Conservation (phyloP, 2,113 vertebrate species). For the Toxostoma redivivum region DNA sequence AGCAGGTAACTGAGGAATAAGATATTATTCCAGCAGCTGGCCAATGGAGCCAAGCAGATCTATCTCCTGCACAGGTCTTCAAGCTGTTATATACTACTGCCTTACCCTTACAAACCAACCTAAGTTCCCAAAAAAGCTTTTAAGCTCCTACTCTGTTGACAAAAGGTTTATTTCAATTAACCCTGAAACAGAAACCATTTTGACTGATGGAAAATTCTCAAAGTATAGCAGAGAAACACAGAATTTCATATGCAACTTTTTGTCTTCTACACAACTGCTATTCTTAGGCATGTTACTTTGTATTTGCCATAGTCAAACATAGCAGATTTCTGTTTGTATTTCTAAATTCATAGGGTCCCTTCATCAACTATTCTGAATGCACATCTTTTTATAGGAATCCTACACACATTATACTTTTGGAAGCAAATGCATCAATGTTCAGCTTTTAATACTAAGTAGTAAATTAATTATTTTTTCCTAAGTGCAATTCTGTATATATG, state of each 20-base stretch:
- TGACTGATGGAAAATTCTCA: neutral
- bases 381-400: neutral
- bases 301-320: neutral
- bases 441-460: neutral
- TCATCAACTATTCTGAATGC: neutral
- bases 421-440: neutral
- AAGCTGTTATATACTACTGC: neutral
- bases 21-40: neutral
- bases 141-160: neutral
- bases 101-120: neutral
- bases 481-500: neutral
- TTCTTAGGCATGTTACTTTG: neutral
- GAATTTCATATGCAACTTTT: neutral
- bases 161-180: neutral
- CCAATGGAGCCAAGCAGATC: neutral
- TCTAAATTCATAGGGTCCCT: neutral
- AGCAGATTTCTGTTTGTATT: neutral
- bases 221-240: neutral
- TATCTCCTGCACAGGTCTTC: neutral
- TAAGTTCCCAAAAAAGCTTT: neutral
- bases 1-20: neutral
- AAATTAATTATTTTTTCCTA: neutral
- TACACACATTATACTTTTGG: neutral
- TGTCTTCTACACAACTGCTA: neutral
- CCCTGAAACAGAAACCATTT: neutral